Evolutionary conservation across 2,113 vertebrate genomes (phyloP), one percentile per base, ranked within the genome.

Genomic region (Vireo altiloquus): DNA sequence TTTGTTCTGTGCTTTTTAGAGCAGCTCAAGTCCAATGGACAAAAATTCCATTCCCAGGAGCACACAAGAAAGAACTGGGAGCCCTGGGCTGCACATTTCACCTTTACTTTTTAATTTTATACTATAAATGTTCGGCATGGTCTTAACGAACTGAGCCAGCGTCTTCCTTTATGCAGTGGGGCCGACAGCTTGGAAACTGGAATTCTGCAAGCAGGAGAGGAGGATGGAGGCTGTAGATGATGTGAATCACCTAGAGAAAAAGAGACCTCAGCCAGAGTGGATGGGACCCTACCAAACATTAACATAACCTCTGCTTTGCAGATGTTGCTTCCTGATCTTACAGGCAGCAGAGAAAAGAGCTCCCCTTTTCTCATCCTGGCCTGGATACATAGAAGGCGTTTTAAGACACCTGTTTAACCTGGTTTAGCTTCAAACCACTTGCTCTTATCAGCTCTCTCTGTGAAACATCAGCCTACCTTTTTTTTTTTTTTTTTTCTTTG

Each of bases 41-140:
- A 94, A 88, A 94, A 94, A 96, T 97, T 97, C 96, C 95, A 90
- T 96, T 96, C 92, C 94, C 96, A 96, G 93, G 93, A 96, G 82
- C 79, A 75, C 79, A 96, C 68, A 95, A 95, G 95, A 96, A 96
- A 96, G 94, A 94, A 81, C 59, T 3, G 2, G 64, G 89, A 97
- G 95, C 94, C 94, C 86, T 94, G 89, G 86, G 86, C 94, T 95
- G 92, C 72, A 90, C 80, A 77, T 90, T 96, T 95, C 95, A 96
- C 95, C 94, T 96, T 97, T 93, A 91, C 61, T 92, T 88, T 96
- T 85, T 92, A 61, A 81, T 90, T 94, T 60, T 66, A 20, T 28
- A 11, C 61, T 83, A 83, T 37, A 94, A 94, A 90, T 24, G 40
- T 96, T 95, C 25, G 0, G 56, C 49, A 19, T 46, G 79, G 60